These are phyloP conservation scores for Hippasteria phrygiana DNA, from an alignment of 53 echinoderm and acorn worm genomes.

Conservation along the genomic window DNA sequence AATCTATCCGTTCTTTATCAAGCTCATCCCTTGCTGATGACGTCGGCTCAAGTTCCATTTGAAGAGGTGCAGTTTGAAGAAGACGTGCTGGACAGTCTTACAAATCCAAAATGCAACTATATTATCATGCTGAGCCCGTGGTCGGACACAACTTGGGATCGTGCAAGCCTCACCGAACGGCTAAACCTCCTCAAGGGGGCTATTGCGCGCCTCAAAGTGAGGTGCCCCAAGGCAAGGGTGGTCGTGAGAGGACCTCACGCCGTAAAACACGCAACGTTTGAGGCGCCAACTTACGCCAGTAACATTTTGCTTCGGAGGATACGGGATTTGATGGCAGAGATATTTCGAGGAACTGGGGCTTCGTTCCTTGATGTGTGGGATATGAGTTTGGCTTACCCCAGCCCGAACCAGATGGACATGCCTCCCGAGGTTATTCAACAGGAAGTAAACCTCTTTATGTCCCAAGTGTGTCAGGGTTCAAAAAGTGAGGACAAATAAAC, in stretches of 20 bases:
- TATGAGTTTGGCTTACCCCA: conserved; percentile 57
- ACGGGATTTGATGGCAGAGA: not conserved
- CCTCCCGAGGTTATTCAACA: conserved; percentile 44
- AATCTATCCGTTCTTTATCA: conserved; percentile 43
- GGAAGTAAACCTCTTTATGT: conserved; percentile 42
- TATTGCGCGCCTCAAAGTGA: not conserved
- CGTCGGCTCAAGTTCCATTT: conserved; percentile 14
- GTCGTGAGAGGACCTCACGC: conserved; percentile 34
- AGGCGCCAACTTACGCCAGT: not conserved
- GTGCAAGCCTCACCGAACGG: not conserved
- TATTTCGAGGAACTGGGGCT: not conserved
- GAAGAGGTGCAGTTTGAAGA: conserved; percentile 20
- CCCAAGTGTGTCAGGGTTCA: conserved; percentile 43
- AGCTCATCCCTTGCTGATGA: conserved; percentile 10
- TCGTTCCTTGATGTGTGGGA: conserved; percentile 62
- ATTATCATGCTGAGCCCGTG: conserved; percentile 17
- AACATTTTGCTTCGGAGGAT: conserved; percentile 25
- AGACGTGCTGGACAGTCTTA: conserved; percentile 19
- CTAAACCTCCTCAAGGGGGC: conserved; percentile 3
- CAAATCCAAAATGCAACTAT: not conserved
- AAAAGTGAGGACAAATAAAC: not conserved
- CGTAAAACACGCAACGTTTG: not conserved
- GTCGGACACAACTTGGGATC: conserved; percentile 30
- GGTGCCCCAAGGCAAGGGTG: conserved; percentile 34
- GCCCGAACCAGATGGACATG: conserved; percentile 30